These are phyloP conservation scores for Amniataba percoides DNA, from an alignment of 2,797 vertebrate genomes.

Conservation along the genomic window DNA sequence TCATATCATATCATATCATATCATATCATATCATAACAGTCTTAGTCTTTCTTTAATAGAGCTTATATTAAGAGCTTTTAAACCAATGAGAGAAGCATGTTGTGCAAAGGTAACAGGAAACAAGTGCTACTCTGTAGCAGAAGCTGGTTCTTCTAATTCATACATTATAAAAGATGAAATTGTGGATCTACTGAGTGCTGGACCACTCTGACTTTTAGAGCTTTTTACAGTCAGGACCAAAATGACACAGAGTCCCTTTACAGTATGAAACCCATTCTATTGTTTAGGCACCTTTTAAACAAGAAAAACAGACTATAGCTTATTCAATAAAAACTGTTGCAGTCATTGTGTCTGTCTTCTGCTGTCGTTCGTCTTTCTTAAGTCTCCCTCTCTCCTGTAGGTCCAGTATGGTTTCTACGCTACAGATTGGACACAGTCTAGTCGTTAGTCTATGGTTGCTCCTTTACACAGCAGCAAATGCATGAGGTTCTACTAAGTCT, in stretches of 20 bases:
- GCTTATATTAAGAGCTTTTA: conserved; percentile 62
- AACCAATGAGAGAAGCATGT: conserved; percentile 49
- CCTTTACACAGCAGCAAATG: conserved; percentile 60
- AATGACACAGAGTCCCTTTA: conserved; percentile 27
- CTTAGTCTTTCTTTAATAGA: conserved; percentile 55
- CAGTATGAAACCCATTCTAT: conserved; percentile 46
- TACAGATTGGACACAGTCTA: conserved; percentile 28
- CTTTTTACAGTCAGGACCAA: conserved; percentile 26
- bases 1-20: not conserved
- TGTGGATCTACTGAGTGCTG: conserved; percentile 26
- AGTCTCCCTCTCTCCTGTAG: conserved; percentile 7
- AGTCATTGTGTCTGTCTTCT: not conserved
- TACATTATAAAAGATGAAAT: conserved; percentile 38
- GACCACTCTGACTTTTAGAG: conserved; percentile 19
- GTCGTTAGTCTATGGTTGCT: conserved; percentile 25
- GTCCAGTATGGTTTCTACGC: conserved; percentile 40
- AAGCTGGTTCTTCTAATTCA: conserved; percentile 45
- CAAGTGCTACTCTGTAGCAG: conserved; percentile 61
- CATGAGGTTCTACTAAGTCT: conserved; percentile 40
- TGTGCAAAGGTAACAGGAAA: conserved; percentile 65
- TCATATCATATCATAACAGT: conserved; percentile 60
- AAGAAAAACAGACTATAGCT: conserved; percentile 59
- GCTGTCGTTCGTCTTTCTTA: not conserved
- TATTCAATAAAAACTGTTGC: conserved; percentile 56
- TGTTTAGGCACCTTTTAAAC: conserved; percentile 66